Evolutionary conservation across 2,113 vertebrate genomes (phyloP), one percentile per base, ranked within the genome.

Genomic region (Dendrocopos noguchii): DNA sequence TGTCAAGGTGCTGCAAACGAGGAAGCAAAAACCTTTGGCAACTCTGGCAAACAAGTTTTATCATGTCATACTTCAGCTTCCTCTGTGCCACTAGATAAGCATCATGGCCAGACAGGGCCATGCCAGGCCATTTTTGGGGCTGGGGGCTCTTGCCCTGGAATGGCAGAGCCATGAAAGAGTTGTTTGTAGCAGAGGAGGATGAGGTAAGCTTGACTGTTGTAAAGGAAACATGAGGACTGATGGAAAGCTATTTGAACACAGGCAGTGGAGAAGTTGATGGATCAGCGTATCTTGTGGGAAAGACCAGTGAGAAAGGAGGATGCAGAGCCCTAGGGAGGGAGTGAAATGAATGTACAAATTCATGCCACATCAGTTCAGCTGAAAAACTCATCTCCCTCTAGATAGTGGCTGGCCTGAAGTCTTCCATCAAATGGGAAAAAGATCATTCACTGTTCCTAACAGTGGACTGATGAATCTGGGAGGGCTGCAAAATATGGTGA

Each of bases 1-100:
- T 88, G 93, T 93, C 82, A 65, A 75, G 70, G 76, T 42, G 55
- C 88, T 2, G 28, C 82, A 78, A 96, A 94, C 80, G 90, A 92
- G 94, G 90, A 95, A 96, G 34, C 80, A 87, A 94, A 92, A 94
- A 77, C 84, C 93, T 91, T 80, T 83, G 90, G 96, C 50, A 91
- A 73, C 75, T 76, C 64, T 15, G n/a, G 71, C 84, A 65, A 87
- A 94, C 84, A 93, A 75, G 93, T 91, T 83, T 85, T 47, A 72
- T 94, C 93, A 21, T 33, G 91, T 33, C 1, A 0, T 61, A n/a
- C n/a, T 77, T 56, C 57, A 80, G 71, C 75, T 87, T 83, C 68
- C 44, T 22, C 52, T 4, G 2, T 50, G 36, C 34, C 72, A 36
- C 56, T 53, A 52, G 72, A 47, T 0, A 3, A 80, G 34, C 29